These are phyloP conservation scores for Lepisosteus oculatus DNA, from an alignment of 2,113 vertebrate genomes.

Conservation along the genomic window DNA sequence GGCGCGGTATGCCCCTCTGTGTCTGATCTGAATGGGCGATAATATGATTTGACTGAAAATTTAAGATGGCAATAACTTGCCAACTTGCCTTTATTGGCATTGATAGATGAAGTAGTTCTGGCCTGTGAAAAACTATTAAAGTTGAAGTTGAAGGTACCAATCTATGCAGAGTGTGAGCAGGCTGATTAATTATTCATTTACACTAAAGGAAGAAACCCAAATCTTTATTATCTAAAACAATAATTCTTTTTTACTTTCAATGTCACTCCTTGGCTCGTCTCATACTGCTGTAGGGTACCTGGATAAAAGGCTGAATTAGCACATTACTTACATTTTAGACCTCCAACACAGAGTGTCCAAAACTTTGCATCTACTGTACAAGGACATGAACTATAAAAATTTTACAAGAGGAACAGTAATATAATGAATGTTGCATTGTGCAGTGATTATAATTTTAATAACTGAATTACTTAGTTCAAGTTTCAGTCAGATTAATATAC, in stretches of 20 bases:
- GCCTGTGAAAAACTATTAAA: slow-evolving; percentile 27
- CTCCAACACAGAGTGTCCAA: too few relatives aligned
- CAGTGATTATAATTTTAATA: too few relatives aligned
- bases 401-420: too few relatives aligned
- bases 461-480: too few relatives aligned
- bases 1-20: not conserved
- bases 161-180: slow-evolving; percentile 2
- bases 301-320: too few relatives aligned
- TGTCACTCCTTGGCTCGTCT: too few relatives aligned
- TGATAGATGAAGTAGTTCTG: slow-evolving; percentile 24
- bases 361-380: too few relatives aligned
- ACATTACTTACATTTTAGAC: too few relatives aligned
- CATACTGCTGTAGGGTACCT: too few relatives aligned
- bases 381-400: too few relatives aligned
- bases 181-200: slow-evolving; percentile 16
- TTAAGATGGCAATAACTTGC: not conserved
- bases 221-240: slow-evolving; percentile 16
- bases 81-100: slow-evolving; percentile 29
- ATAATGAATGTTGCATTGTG: too few relatives aligned
- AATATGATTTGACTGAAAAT: slow-evolving; percentile 9
- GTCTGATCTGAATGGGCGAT: slow-evolving; percentile 1
- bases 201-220: not conserved
- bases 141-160: slow-evolving; percentile 3
- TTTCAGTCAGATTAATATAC: too few relatives aligned
- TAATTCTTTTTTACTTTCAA: not conserved